Evolutionary conservation across 1,140 invertebrate species (phyloP).

Genomic region (Heliconius congener): DNA sequence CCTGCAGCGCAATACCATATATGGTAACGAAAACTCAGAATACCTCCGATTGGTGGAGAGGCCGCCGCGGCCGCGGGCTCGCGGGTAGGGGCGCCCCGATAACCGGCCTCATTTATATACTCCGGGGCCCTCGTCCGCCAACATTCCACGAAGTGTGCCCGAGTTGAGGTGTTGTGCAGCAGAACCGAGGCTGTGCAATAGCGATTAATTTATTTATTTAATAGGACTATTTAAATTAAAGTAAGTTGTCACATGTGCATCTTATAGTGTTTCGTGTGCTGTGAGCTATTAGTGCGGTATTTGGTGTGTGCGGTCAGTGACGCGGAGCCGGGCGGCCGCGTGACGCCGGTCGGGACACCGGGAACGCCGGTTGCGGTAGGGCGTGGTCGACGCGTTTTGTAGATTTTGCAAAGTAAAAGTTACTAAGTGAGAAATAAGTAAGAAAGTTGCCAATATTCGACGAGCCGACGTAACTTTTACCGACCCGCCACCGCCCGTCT

Average conservation of each 20-base stretch:
- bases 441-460: slow-evolving; percentile 3
- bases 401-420: slow-evolving; percentile 20
- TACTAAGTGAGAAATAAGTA: slow-evolving; percentile 13
- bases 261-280: slow-evolving; percentile 51
- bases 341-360: slow-evolving; percentile 57
- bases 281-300: slow-evolving; percentile 58
- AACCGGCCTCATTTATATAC: slow-evolving; percentile 77
- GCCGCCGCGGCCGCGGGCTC: slow-evolving; percentile 58
- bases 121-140: slow-evolving; percentile 63
- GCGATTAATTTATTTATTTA: slow-evolving; percentile 79
- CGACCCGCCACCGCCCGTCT: slow-evolving; percentile 45
- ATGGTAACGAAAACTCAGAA: slow-evolving; percentile 78
- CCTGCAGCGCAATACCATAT: slow-evolving; percentile 79
- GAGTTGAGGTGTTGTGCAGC: slow-evolving; percentile 76
- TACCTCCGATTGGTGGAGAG: slow-evolving; percentile 71
- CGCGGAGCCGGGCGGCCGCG: slow-evolving; percentile 52
- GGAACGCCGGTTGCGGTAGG: slow-evolving; percentile 77
- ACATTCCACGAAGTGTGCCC: slow-evolving; percentile 78
- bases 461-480: slow-evolving; percentile 48
- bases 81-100: slow-evolving; percentile 74
- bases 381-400: slow-evolving; percentile 58
- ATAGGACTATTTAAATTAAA: slow-evolving; percentile 79
- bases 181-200: slow-evolving; percentile 76
- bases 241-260: slow-evolving; percentile 64
- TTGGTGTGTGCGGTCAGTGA: slow-evolving; percentile 72